Conservation (phyloP, 37 sponge, comb jelly and placozoan genomes). For the Beroe forskalii region DNA sequence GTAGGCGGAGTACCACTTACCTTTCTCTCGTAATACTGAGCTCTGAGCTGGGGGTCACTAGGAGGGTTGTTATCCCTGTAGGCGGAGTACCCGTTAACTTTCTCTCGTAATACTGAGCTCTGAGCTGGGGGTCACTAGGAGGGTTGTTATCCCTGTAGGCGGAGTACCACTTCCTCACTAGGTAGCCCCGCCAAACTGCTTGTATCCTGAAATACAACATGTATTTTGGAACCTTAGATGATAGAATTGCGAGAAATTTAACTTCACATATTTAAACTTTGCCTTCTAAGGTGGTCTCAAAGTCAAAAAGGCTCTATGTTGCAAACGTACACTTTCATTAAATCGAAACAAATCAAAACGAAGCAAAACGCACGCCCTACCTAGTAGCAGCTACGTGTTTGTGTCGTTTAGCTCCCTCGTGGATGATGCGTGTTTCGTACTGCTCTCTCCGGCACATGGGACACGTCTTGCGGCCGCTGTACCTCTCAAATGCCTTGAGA, state of each 20-base stretch:
- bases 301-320: no score
- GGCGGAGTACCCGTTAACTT: constrained; percentile 75
- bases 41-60: constrained; percentile 74
- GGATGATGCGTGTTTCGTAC: constrained; percentile 83
- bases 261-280: no score
- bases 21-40: constrained; percentile 74
- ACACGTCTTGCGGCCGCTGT: constrained; percentile 75
- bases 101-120: constrained; percentile 75
- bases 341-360: no score
- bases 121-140: constrained; percentile 78
- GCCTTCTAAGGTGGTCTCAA: no score
- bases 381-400: constrained; percentile 71
- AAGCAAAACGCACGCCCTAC: no score
- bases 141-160: constrained; percentile 68
- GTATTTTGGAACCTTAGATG: no score
- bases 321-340: no score
- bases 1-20: constrained; percentile 71
- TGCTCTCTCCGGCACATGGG: constrained; percentile 80
- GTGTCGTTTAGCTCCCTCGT: constrained; percentile 74
- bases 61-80: constrained; percentile 81
- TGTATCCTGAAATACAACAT: constrained; percentile 77
- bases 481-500: constrained; percentile 81
- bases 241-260: no score
- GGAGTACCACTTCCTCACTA: constrained; percentile 76
- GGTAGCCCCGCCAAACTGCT: constrained; percentile 81